Evolutionary conservation across 2,888 invertebrate species (phyloP), one percentile per base, ranked within the genome.

Genomic region (Itoplectis maculator): DNA sequence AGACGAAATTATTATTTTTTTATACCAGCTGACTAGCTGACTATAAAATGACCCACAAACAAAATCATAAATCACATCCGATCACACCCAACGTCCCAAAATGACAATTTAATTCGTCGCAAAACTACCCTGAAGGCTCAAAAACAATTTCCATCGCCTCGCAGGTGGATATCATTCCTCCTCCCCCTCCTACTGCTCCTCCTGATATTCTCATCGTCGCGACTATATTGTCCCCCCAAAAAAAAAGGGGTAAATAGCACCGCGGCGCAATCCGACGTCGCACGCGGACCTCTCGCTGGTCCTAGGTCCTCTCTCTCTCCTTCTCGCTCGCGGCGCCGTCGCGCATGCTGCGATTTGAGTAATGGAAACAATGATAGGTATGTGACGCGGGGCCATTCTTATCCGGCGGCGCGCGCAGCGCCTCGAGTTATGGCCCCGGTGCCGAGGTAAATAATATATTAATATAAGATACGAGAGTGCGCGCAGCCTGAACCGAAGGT

Each of bases 361-460:
- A 91, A 91, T 90, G 92, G 91, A 90, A 91, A 91, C 91, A 91
- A 92, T 92, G 92, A 91, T 89, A 90, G 90, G 90, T 91, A 91
- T 89, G 91, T 90, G 91, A 92, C 91, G 88, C 85, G 75, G 86
- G 88, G 87, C 88, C 89, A 91, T 92, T 91, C 89, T 90, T 90
- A 91, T 89, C 85, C 89, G 59, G 83, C 72, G 76, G 77, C 76
- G 69, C 76, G 69, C 77, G 69, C 76, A 69, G 76, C 79, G 79
- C 72, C 77, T 68, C 75, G 80, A 81, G 82, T 83, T 83, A 84
- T 84, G 81, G 83, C 82, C 82, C 54, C 78, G 77, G 49, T 70
- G 75, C 61, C 87, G 87, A 90, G 89, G 89, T 91, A 92, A 92
- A 92, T 92, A 92, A 92, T 91, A 92, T 92, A 92, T 92, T 91